Percentiles rank a stretch among this genome's conserved stretches.
Conservation (phyloP, 2,888 invertebrate genomes). For the Germaria angustata region DNA sequence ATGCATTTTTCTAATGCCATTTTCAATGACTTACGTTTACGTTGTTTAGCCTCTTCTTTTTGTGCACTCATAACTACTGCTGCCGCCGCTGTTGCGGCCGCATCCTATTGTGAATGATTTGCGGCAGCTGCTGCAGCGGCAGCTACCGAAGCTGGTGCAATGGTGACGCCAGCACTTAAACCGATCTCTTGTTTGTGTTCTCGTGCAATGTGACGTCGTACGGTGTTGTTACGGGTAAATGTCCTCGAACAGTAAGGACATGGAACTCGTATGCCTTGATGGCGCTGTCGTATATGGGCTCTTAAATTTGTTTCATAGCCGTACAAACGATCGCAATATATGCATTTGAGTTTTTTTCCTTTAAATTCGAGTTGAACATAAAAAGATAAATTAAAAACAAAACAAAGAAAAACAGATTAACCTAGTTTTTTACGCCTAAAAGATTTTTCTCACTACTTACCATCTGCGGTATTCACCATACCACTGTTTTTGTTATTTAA, state of each 20-base stretch:
- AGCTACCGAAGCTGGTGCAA: conserved; percentile 76
- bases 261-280: conserved; percentile 94
- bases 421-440: background rate
- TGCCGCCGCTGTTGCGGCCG: conserved; percentile 79
- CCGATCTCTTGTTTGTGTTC: conserved; percentile 88
- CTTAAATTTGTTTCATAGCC: conserved; percentile 95
- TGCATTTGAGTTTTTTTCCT: conserved; percentile 95
- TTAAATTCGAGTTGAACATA: background rate
- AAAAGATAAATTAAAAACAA: background rate
- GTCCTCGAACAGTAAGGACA: conserved; percentile 95
- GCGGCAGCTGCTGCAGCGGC: conserved; percentile 77
- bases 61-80: conserved; percentile 78
- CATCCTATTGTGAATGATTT: conserved; percentile 80
- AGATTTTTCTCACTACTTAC: conserved; percentile 81
- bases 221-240: conserved; percentile 95
- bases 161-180: conserved; percentile 69
- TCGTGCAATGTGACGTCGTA: conserved; percentile 93
- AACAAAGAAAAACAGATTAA: conserved; percentile 3
- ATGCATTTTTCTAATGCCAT: conserved; percentile 78
- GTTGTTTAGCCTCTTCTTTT: conserved; percentile 77
- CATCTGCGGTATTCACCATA: conserved; percentile 91
- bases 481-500: conserved; percentile 86
- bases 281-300: conserved; percentile 94
- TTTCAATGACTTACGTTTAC: conserved; percentile 78
- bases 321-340: conserved; percentile 94